These are phyloP conservation scores for Nyctibius grandis DNA, from an alignment of 2,797 vertebrate species.

Conservation along the genomic window DNA sequence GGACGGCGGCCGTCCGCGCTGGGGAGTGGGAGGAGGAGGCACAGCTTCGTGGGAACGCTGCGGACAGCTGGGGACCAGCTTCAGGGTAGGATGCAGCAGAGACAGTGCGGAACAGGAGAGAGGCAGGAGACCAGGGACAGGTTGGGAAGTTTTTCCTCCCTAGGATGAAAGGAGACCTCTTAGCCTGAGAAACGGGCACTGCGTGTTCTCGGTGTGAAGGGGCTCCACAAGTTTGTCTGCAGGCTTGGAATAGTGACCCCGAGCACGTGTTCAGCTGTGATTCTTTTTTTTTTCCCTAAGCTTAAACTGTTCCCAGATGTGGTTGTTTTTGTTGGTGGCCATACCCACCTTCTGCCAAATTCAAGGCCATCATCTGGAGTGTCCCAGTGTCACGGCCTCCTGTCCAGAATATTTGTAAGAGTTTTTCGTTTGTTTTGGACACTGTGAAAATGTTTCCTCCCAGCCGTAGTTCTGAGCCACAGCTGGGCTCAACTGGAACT, in stretches of 20 bases:
- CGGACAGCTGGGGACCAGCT: neutral
- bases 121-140: neutral
- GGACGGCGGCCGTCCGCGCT: fast-evolving
- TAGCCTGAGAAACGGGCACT: neutral
- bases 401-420: neutral
- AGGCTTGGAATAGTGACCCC: neutral
- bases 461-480: neutral
- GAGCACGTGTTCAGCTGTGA: neutral
- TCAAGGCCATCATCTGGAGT: neutral
- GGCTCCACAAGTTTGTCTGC: neutral
- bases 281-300: too few species aligned
- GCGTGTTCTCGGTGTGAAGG: fast-evolving
- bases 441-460: neutral
- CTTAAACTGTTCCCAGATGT: neutral
- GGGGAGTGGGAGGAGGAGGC: neutral
- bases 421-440: neutral
- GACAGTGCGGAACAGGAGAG: too few species aligned
- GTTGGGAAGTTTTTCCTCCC: neutral
- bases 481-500: neutral
- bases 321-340: neutral
- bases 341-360: neutral
- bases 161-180: neutral
- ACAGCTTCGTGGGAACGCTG: fast-evolving
- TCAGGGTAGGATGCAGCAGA: neutral
- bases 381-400: neutral